phyloP scores from a whole-genome alignment of 2,113 vertebrate species.

The Corythaixoides concolor region DNA sequence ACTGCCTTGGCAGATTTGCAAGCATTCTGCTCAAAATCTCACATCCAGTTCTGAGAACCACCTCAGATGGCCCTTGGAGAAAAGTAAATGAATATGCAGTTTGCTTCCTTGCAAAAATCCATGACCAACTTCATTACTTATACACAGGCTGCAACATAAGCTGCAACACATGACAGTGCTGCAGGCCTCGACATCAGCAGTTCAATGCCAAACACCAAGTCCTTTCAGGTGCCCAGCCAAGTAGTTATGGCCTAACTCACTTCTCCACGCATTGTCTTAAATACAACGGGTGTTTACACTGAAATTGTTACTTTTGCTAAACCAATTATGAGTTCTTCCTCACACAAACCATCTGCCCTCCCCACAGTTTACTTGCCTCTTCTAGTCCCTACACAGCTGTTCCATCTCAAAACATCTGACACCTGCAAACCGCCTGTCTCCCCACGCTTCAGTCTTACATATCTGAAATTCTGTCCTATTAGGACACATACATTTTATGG shows the following conservation, averaged over 20 bases:
- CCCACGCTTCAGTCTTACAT: fast-evolving
- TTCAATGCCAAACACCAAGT: background rate
- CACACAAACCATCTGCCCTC: background rate
- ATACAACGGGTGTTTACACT: background rate
- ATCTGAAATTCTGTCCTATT: background rate
- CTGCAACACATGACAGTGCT: background rate
- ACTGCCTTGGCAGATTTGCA: background rate
- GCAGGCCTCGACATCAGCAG: background rate
- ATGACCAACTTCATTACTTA: background rate
- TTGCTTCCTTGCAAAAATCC: background rate
- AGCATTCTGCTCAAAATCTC: background rate
- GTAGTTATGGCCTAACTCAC: background rate
- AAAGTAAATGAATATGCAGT: background rate
- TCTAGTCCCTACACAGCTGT: background rate
- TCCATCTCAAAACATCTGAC: background rate
- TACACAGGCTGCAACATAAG: background rate
- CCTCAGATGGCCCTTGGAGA: background rate
- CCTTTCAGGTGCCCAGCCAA: background rate
- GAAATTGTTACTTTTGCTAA: background rate
- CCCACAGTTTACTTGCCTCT: background rate
- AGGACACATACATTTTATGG: fast-evolving
- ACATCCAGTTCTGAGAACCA: background rate
- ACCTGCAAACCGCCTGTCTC: background rate
- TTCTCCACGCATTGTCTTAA: background rate
- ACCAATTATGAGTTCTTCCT: background rate